Conservation (phyloP, 2,797 vertebrate genomes). For the Geotria australis region DNA sequence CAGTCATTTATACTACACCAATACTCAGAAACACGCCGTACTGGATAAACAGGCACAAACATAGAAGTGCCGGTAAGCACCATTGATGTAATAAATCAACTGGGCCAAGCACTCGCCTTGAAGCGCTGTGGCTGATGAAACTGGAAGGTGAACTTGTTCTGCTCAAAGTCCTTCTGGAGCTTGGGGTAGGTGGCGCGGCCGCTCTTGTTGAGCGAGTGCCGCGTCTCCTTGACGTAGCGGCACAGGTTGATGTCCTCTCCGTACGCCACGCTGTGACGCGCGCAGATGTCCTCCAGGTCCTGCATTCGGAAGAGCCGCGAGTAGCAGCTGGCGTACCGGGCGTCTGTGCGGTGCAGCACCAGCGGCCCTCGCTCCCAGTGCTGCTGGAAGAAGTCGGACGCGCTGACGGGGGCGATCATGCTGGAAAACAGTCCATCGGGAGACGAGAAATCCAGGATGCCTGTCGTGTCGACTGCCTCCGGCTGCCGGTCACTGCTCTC, state of each 20-base stretch:
- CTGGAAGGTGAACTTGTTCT: constrained; percentile 52
- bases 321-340: constrained; percentile 16
- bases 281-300: constrained; percentile 26
- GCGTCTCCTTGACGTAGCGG: constrained; percentile 29
- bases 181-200: constrained; percentile 25
- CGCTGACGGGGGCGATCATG: constrained; percentile 29
- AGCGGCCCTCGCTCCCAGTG: constrained; percentile 63
- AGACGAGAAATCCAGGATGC: constrained; percentile 16
- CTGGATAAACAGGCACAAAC: not conserved
- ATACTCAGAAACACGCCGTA: not conserved
- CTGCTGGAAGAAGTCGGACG: constrained; percentile 31
- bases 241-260: constrained; percentile 39
- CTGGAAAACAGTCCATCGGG: constrained; percentile 30
- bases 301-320: constrained; percentile 33
- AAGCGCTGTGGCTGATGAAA: constrained; percentile 79
- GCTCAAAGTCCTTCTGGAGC: constrained; percentile 30
- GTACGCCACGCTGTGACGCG: constrained; percentile 15
- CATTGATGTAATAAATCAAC: not conserved
- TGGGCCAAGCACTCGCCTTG: constrained; percentile 19
- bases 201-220: constrained; percentile 34
- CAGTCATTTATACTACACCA: too few relatives aligned
- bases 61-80: not conserved
- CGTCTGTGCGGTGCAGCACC: constrained; percentile 25
- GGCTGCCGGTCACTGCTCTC: not conserved
- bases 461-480: not conserved